A percentile compares a stretch with the other conserved stretches of the same genome.
Conservation (phyloP, 2,797 vertebrate species). For the Liparis tanakae region DNA sequence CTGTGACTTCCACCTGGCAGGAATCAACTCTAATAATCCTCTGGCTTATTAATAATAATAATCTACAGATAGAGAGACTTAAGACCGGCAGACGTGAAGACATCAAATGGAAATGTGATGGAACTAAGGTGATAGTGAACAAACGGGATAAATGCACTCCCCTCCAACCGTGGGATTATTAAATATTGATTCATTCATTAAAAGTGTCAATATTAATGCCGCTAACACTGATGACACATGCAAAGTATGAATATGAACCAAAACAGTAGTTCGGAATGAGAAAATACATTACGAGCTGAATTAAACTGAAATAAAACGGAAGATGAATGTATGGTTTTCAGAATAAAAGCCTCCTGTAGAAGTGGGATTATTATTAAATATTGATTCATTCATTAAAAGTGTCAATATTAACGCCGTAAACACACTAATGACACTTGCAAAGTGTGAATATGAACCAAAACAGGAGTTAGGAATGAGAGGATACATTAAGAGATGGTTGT, state of each 20-base stretch:
- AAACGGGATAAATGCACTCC: background rate
- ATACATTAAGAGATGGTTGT: constrained; percentile 16
- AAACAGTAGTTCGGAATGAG: no score
- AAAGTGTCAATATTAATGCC: no score
- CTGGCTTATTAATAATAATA: background rate
- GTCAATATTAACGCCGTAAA: no score
- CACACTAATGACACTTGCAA: no score
- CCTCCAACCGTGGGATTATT: background rate
- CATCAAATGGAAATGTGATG: background rate
- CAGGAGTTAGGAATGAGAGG: background rate
- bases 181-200: background rate
- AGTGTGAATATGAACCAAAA: no score
- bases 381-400: background rate
- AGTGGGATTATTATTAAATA: background rate
- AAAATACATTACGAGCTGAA: no score
- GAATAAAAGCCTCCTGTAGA: no score
- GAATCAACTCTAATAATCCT: background rate
- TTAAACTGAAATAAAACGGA: no score
- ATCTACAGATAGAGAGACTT: background rate
- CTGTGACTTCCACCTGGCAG: constrained; percentile 8
- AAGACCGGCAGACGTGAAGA: no score
- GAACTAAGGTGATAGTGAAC: background rate
- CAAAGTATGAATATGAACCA: no score
- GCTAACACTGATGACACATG: no score
- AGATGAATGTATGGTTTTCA: no score